phyloP scores from a whole-genome alignment of 2,113 vertebrate species.

The Benitochromis conjunctus region DNA sequence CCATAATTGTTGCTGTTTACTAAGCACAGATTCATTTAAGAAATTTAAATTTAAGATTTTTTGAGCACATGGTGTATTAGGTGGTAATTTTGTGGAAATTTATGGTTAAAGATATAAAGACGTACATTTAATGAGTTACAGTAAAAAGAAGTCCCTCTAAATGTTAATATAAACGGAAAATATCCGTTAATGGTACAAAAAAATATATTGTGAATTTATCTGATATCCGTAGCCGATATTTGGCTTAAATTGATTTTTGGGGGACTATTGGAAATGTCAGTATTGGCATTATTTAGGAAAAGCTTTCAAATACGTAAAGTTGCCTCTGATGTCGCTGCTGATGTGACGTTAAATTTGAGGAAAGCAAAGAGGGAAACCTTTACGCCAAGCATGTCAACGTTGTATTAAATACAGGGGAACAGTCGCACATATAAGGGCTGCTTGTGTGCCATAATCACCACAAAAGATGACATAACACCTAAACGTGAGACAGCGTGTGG shows the following conservation, averaged over 20 bases:
- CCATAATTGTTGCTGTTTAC: neutral
- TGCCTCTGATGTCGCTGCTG: neutral
- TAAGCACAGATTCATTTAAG: neutral
- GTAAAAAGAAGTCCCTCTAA: neutral
- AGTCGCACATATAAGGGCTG: neutral
- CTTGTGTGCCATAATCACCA: neutral
- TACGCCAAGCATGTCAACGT: too few relatives aligned
- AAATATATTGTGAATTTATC: neutral
- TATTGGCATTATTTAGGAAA: neutral
- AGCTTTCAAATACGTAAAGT: neutral
- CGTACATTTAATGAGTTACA: neutral
- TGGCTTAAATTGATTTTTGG: neutral
- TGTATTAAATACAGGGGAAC: neutral
- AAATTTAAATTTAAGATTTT: neutral
- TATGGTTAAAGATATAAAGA: neutral
- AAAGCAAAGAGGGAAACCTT: neutral
- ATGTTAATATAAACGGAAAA: neutral
- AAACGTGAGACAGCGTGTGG: rapidly evolving
- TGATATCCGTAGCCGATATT: neutral
- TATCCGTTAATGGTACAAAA: rapidly evolving
- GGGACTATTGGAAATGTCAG: neutral
- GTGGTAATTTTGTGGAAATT: neutral
- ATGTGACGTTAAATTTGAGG: neutral
- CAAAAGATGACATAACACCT: neutral
- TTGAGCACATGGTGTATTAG: neutral